Evolutionary conservation across 2,888 invertebrate species (phyloP).

Genomic region (Lagria hirta): DNA sequence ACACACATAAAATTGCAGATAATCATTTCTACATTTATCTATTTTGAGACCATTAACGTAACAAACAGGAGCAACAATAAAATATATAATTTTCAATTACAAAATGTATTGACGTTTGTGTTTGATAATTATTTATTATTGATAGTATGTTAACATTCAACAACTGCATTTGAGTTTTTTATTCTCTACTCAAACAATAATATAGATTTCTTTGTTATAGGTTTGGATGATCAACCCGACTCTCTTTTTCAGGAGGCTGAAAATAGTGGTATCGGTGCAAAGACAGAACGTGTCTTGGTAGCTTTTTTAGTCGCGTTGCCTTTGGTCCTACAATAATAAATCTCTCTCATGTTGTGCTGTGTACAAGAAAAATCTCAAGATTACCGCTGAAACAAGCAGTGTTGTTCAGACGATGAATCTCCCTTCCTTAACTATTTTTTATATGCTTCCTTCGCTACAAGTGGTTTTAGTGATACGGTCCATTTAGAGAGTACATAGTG

Average conservation of each 20-base stretch:
- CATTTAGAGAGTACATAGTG: constrained; percentile 18
- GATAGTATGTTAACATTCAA: no score
- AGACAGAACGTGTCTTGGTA: constrained; percentile 34
- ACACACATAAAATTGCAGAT: no score
- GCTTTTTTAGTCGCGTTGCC: constrained; percentile 41
- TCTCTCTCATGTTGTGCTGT: constrained; percentile 33
- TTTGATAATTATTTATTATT: no score
- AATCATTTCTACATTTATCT: no score
- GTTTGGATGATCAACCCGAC: constrained; percentile 43
- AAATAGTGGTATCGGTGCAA: constrained; percentile 34
- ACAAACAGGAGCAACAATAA: no score
- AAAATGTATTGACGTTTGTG: no score
- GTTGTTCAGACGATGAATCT: constrained; percentile 32
- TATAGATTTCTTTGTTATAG: constrained; percentile 43
- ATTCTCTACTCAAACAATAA: no score
- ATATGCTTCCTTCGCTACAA: constrained; percentile 43
- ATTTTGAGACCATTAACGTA: no score
- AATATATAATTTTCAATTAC: no score
- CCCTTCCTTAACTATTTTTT: constrained; percentile 40
- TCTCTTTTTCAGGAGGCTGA: constrained; percentile 45
- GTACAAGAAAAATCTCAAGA: constrained; percentile 27
- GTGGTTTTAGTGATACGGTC: constrained; percentile 35
- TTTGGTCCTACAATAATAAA: constrained; percentile 46
- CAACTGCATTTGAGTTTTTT: no score
- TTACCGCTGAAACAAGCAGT: constrained; percentile 28